A percentile compares a stretch with the other conserved stretches of the same genome.
Conservation (phyloP, 2,797 vertebrate species). For the Microhierax caerulescens region DNA sequence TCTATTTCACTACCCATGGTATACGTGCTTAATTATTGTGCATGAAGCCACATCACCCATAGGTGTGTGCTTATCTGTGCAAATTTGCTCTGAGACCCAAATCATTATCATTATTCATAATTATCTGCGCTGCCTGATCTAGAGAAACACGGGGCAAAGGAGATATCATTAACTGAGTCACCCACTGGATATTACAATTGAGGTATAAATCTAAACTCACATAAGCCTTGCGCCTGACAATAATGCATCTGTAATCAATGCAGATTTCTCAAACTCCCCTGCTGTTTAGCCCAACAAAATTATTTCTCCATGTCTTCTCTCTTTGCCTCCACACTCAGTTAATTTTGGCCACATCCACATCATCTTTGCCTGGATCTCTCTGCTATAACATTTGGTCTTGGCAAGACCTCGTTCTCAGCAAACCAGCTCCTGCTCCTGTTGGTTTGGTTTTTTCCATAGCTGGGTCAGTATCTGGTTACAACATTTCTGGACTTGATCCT, state of each 20-base stretch:
- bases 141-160: conserved; percentile 51
- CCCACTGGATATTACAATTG: conserved; percentile 16
- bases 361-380: not conserved
- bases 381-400: not conserved
- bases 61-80: conserved; percentile 12
- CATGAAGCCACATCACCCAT: conserved; percentile 16
- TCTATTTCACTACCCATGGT: conserved; percentile 1
- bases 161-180: conserved; percentile 46
- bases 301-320: not conserved
- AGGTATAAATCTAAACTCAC: conserved; percentile 40
- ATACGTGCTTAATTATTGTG: conserved; percentile 15
- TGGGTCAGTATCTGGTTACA: not conserved
- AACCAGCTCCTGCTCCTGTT: not conserved
- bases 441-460: not conserved
- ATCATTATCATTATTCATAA: conserved; percentile 57
- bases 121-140: conserved; percentile 52
- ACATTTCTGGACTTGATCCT: not conserved
- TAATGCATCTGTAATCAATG: not conserved
- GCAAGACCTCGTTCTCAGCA: not conserved
- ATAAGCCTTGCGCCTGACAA: not conserved
- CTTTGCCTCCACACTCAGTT: not conserved
- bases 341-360: not conserved
- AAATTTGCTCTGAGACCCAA: conserved; percentile 36
- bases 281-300: not conserved
- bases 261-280: conserved; percentile 20